These are phyloP conservation scores for Globia sparganii DNA, from an alignment of 2,888 invertebrate species.

Conservation along the genomic window DNA sequence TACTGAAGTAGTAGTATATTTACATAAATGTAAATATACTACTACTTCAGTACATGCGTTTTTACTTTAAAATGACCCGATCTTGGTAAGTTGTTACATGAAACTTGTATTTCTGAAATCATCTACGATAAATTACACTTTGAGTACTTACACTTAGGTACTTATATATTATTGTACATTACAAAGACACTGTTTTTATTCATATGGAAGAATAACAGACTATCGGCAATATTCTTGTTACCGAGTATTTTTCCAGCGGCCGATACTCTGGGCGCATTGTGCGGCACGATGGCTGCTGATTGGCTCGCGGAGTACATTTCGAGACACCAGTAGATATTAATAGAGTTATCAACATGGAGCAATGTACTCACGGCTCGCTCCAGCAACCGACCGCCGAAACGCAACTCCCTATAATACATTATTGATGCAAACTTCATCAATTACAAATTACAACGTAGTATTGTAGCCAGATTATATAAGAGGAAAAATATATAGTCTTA, in stretches of 20 bases:
- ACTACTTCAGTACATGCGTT: neutral
- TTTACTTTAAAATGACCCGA: neutral
- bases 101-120: neutral
- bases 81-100: neutral
- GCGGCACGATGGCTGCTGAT: slow-evolving; percentile 69
- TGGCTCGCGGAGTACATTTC: slow-evolving; percentile 76
- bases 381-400: slow-evolving; percentile 44
- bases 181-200: neutral
- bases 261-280: slow-evolving; percentile 62
- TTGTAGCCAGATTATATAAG: slow-evolving; percentile 1
- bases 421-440: slow-evolving; percentile 35
- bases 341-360: slow-evolving; percentile 87
- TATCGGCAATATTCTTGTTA: neutral
- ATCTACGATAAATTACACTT: neutral
- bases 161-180: neutral
- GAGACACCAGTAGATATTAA: slow-evolving; percentile 83
- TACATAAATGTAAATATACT: too few species aligned
- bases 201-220: neutral
- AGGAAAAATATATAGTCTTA: neutral
- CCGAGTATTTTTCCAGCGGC: slow-evolving; percentile 42
- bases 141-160: neutral
- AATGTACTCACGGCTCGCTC: slow-evolving; percentile 77
- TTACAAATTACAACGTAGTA: neutral
- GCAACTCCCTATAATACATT: slow-evolving; percentile 4
- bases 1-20: too few species aligned